These are phyloP conservation scores for Hypsibius dujardini DNA, from an alignment of 1,140 invertebrate genomes.

Conservation along the genomic window DNA sequence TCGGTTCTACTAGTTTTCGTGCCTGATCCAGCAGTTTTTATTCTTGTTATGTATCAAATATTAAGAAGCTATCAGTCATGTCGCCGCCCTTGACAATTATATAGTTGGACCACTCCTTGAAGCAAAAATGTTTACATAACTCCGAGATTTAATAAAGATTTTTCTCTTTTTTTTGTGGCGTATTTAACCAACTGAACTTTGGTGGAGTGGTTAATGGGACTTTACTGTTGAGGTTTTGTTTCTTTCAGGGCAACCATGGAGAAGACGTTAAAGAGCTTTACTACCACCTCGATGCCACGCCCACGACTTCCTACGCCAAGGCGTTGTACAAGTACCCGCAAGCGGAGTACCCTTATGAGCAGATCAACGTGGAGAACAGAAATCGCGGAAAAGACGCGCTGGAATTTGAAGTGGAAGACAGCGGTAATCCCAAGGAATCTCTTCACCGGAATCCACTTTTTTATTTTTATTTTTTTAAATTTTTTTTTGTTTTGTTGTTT, in stretches of 20 bases:
- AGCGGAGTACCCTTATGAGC: conserved; percentile 30
- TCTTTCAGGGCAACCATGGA: conserved; percentile 34
- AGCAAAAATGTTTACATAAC: no score
- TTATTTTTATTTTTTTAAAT: neutral
- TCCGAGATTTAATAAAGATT: no score
- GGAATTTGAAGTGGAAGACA: conserved; percentile 34
- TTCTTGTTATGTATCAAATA: no score
- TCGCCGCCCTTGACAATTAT: no score
- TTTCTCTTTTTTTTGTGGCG: no score
- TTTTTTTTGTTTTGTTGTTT: no score
- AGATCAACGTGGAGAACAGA: conserved; percentile 29
- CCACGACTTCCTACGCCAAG: conserved; percentile 35
- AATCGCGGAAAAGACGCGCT: conserved; percentile 26
- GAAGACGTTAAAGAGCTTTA: conserved; percentile 37
- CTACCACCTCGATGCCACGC: conserved; percentile 33
- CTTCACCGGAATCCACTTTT: neutral
- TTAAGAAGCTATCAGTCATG: no score
- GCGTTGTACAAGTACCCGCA: conserved; percentile 36
- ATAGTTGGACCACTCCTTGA: no score
- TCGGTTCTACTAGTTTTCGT: no score
- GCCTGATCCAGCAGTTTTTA: no score
- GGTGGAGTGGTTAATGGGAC: no score
- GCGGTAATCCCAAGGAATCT: conserved; percentile 26
- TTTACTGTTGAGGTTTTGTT: neutral
- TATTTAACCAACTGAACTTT: no score